phyloP scores from a whole-genome alignment of 1,140 invertebrate species.

The Episyrphus balteatus region DNA sequence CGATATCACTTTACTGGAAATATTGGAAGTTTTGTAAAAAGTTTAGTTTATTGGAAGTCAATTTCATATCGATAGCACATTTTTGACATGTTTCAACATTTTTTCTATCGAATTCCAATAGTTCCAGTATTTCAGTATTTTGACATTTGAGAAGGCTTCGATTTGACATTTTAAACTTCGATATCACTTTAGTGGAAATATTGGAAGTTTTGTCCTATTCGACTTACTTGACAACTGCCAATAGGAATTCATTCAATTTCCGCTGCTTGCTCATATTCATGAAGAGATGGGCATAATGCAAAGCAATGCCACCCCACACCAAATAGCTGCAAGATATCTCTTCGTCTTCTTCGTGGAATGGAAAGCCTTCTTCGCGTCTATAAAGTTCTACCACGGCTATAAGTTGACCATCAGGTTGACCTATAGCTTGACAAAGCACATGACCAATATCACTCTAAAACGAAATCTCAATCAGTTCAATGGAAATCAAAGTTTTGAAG shows the following conservation, averaged over 20 bases:
- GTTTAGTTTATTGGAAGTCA: too few species aligned
- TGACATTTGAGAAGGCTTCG: too few species aligned
- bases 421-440: slow-evolving; percentile 44
- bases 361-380: slow-evolving; percentile 25
- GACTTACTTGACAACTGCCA: slow-evolving; percentile 58
- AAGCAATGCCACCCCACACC: slow-evolving; percentile 51
- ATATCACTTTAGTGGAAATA: too few species aligned
- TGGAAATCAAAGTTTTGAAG: slow-evolving; percentile 9
- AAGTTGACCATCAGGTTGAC: slow-evolving; percentile 45
- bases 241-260: slow-evolving; percentile 57
- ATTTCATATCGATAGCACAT: too few species aligned
- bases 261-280: slow-evolving; percentile 51
- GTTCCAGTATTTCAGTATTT: too few species aligned
- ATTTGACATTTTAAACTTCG: too few species aligned
- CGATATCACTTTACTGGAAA: too few species aligned
- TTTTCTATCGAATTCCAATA: too few species aligned
- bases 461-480: not conserved
- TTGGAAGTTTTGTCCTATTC: too few species aligned
- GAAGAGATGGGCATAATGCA: slow-evolving; percentile 51
- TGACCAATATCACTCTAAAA: slow-evolving; percentile 24
- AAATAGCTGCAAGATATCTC: slow-evolving; percentile 51
- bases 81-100: too few species aligned
- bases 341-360: slow-evolving; percentile 55
- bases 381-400: slow-evolving; percentile 44
- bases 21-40: too few species aligned